These are phyloP conservation scores for Microcaecilia unicolor DNA, from an alignment of 2,797 vertebrate species.

Conservation along the genomic window DNA sequence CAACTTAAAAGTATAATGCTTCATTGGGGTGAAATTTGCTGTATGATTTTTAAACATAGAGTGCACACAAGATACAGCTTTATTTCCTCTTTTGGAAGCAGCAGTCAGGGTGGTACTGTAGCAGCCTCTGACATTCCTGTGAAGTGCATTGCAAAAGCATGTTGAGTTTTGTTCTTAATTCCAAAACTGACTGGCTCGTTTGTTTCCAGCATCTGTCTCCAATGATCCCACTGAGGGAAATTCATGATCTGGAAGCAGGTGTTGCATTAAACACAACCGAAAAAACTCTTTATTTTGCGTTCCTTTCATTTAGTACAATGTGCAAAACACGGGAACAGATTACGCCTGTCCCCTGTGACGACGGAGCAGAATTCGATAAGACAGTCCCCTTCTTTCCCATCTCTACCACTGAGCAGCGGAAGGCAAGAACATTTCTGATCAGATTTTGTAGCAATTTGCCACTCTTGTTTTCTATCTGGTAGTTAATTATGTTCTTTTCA, in stretches of 20 bases:
- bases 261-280: not conserved
- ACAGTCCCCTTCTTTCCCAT: too few relatives aligned
- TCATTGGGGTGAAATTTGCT: too few relatives aligned
- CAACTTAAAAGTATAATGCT: too few relatives aligned
- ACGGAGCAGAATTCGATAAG: slow-evolving; percentile 1
- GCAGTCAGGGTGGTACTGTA: too few relatives aligned
- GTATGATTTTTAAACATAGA: too few relatives aligned
- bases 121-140: too few relatives aligned
- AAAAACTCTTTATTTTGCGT: not conserved
- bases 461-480: slow-evolving; percentile 48
- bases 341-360: not conserved
- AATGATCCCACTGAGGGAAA: slow-evolving; percentile 16
- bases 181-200: slow-evolving; percentile 5
- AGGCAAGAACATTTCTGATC: slow-evolving; percentile 24
- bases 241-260: slow-evolving; percentile 10
- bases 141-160: too few relatives aligned
- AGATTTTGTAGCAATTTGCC: slow-evolving; percentile 40
- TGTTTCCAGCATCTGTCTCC: slow-evolving; percentile 28
- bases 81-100: too few relatives aligned
- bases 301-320: slow-evolving; percentile 2
- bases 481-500: slow-evolving; percentile 54
- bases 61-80: too few relatives aligned
- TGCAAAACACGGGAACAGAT: slow-evolving; percentile 9
- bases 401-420: slow-evolving; percentile 5
- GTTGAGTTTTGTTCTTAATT: too few relatives aligned